Base-by-base conservation (phyloP, 2,888 invertebrate species). In the Callyntrura guangdongensis region DNA sequence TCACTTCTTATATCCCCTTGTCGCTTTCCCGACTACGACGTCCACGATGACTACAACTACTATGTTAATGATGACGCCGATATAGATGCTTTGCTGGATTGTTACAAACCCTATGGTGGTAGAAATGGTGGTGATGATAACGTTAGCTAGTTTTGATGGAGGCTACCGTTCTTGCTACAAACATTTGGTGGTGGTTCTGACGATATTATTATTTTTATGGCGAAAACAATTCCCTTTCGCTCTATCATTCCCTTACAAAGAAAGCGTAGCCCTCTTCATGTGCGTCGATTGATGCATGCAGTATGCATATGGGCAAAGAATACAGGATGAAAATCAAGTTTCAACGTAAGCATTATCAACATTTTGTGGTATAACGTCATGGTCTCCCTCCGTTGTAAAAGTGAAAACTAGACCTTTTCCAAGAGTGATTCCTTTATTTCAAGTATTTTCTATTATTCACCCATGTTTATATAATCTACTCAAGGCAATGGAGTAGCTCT, bases 1-100 rank as follows among this genome's bases (percentile, higher is more conserved):
- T 82, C 90, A 90, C 82, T 90, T 90, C 86, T 90, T 90, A 90
- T 90, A 90, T 82, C 85, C 86, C 86, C 83, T 86, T 90, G 90
- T 86, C 74, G 82, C 49, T 86, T 86, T 82, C 82, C 90, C 86
- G 77, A 83, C 85, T 49, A 86, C 69, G 79, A 53, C 89, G 81
- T 82, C 53, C 77, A 84, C 83, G 84, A 69, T 69, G 69, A 64
- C 82, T 82, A 17, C 67, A 17, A 8, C 72, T 20, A 64, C 67
- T 69, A 56, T 49, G 81, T 56, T 79, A 64, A 77, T 90, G 82
- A 86, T 86, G 90, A 90, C 67, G 90, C 69, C 59, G 83, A 90
- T 82, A 86, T 72, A 56, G 86, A 86, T 69, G 79, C 67, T 86
- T 79, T 61, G 61, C 79, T 79, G 27, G 56, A n/a, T 25, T 56